Evolutionary conservation across 1,140 invertebrate species (phyloP), one percentile per base, ranked within the genome.

Genomic region (Campoletis sonorensis): DNA sequence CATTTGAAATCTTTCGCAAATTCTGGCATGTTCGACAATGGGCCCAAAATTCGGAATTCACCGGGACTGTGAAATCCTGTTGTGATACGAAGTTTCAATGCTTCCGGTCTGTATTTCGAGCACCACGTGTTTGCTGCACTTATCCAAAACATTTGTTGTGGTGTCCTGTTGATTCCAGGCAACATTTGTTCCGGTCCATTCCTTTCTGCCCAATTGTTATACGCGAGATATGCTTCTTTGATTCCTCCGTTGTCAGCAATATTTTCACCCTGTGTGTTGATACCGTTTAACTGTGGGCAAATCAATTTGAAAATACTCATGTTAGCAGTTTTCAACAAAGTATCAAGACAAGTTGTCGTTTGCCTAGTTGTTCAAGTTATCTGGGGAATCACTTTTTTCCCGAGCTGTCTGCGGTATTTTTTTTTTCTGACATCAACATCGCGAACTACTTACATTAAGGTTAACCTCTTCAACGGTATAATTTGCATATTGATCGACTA

Each of bases 181-280:
- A 98, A 89, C 80, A 93, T 91, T 1, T 92, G 91, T 23, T 97
- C 96, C 1, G 88, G 85, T 0, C 94, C 94, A 85, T 97, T 93
- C 16, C 93, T 91, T 37, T 94, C 88, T 0, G 92, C 92, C 51
- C 18, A 61, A 70, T 30, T 40, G 49, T 37, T 51, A 30, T 23
- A 58, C 2, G n/a, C n/a, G 4, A 54, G 93, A 88, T 98, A 98
- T 0, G 97, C 96, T 84, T 97, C 95, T 87, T 97, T 97, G 27
- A 98, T 94, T 0, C 97, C 97, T 16, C 96, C 97, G 88, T 98
- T 98, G 88, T 98, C 97, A 0, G 97, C 97, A 68, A 98, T 97
- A 88, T 98, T 98, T 87, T 98, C 97, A n/a, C 95, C 96, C 91
- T 98, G 96, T 0, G 97, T 97, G 82, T 97, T 97, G 37, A 97